Conservation (phyloP, 2,888 invertebrate species). For the Cactoblastis cactorum region DNA sequence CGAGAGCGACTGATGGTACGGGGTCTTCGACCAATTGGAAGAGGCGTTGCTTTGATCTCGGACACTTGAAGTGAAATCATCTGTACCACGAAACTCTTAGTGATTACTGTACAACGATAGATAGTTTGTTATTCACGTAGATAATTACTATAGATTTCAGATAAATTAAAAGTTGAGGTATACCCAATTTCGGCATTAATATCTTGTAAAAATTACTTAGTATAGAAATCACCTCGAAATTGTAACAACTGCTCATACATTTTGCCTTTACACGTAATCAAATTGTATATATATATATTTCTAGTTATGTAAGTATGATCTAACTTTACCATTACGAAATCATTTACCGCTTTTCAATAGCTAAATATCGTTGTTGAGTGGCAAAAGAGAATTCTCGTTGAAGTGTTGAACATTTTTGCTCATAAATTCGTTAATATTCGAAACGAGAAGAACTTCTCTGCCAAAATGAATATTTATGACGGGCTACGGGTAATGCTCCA, state of each 20-base stretch:
- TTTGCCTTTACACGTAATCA: constrained; percentile 25
- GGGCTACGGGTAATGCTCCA: constrained; percentile 67
- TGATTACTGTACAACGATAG: constrained; percentile 20
- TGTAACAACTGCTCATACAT: neutral
- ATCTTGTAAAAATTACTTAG: no score
- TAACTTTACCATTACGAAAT: constrained; percentile 3
- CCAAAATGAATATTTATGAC: constrained; percentile 77
- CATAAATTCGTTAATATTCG: constrained; percentile 75
- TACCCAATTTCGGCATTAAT: no score
- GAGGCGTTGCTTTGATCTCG: constrained; percentile 61
- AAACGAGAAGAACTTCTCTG: constrained; percentile 66
- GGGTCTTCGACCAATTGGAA: constrained; percentile 62
- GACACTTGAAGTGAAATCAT: constrained; percentile 39
- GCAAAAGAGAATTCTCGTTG: constrained; percentile 37
- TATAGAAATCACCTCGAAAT: neutral
- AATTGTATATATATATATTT: constrained; percentile 14
- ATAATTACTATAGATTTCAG: no score
- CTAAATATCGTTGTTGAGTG: constrained; percentile 37
- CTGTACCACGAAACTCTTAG: constrained; percentile 27
- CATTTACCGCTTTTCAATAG: constrained; percentile 14
- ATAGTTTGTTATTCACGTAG: neutral
- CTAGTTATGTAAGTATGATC: neutral
- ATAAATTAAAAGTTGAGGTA: no score
- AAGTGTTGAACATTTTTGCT: constrained; percentile 62
- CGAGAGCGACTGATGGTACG: constrained; percentile 75